Base-by-base conservation (phyloP, 1,140 invertebrate genomes). In the Tetramorium simillimum region DNA sequence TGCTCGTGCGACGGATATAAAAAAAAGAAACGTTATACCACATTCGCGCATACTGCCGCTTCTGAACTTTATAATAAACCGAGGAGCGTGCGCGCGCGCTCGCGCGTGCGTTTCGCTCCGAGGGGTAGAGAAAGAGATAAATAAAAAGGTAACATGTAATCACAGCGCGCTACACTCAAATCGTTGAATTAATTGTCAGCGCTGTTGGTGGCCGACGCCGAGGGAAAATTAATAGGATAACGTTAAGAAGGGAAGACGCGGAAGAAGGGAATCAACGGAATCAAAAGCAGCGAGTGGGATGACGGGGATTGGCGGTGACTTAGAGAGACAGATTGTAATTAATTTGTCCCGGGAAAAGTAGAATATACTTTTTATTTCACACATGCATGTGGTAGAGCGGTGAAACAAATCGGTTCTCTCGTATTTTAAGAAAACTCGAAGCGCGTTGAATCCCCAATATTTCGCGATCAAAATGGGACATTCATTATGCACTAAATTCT, bases 181-280 rank as follows among this genome's bases (percentile, higher is more conserved):
- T 73, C 24, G 80, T 84, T 75, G 80, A 84, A 73, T 84, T 82
- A 82, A 82, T 82, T 75, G 43, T 62, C 69, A 24, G 67, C 69
- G 28, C 53, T 16, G 80, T 82, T 73, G 67, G 80, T 73, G 80
- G 69, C 14, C 80, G 40, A 62, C 18, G 37, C 24, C 1, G 7
- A 37, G 16, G 14, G 33, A 33, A 73, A 60, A 84, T 73, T 73
- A 73, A 84, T 58, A 46, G 40, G 10, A 49, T 46, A 56, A 81
- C 4, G 37, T 43, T 69, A 70, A 56, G 37, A n/a, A 73, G 12
- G 16, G 21, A 49, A 60, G 28, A 33, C 63, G 18, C 77, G 12
- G 33, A n/a, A n/a, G n/a, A n/a, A n/a, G n/a, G n/a, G n/a, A 60
- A 24, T 37, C 24, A 40, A 51, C 7, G 24, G 40, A 43, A 43